A percentile compares a stretch with the other conserved stretches of the same genome.
These are phyloP conservation scores for Drosophila triauraria DNA, from an alignment of 1,140 invertebrate genomes.

Conservation along the genomic window DNA sequence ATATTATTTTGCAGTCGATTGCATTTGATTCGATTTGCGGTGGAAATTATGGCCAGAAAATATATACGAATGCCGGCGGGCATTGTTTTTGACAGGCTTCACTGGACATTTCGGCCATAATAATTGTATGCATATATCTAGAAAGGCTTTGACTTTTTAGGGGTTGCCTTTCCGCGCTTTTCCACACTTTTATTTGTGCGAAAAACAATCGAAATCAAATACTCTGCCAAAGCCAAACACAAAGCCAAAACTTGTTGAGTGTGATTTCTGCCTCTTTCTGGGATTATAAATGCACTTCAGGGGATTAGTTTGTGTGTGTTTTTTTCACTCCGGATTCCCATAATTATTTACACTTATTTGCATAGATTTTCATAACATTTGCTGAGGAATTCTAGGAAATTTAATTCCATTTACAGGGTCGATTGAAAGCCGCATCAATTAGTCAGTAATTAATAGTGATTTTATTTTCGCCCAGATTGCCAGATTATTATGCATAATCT, in stretches of 20 bases:
- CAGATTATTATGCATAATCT: conserved; percentile 7
- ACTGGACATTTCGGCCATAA: conserved; percentile 10
- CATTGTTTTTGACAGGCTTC: conserved; percentile 39
- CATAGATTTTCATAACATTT: background rate
- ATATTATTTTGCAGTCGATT: conserved; percentile 65
- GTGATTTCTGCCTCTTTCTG: background rate
- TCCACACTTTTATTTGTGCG: conserved; percentile 3
- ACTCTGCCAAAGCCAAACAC: background rate
- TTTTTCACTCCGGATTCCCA: background rate
- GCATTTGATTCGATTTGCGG: conserved; percentile 71
- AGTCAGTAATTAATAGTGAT: background rate
- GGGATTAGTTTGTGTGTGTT: conserved; percentile 6
- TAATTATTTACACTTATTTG: conserved; percentile 14
- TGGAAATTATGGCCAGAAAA: conserved; percentile 30
- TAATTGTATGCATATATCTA: conserved; percentile 4
- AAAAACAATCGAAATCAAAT: conserved; percentile 2
- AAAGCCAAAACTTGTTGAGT: conserved; percentile 38
- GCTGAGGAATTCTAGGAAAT: no score
- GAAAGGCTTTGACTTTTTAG: conserved; percentile 23
- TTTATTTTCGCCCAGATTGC: background rate
- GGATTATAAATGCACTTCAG: conserved; percentile 11
- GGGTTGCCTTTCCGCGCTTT: background rate
- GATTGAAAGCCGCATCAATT: background rate
- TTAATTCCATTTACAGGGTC: no score
- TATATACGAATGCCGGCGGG: background rate